Percentiles rank a stretch among this genome's conserved stretches.
Conservation (phyloP, 53 echinoderm and acorn worm species). For the Stichopus horrens region DNA sequence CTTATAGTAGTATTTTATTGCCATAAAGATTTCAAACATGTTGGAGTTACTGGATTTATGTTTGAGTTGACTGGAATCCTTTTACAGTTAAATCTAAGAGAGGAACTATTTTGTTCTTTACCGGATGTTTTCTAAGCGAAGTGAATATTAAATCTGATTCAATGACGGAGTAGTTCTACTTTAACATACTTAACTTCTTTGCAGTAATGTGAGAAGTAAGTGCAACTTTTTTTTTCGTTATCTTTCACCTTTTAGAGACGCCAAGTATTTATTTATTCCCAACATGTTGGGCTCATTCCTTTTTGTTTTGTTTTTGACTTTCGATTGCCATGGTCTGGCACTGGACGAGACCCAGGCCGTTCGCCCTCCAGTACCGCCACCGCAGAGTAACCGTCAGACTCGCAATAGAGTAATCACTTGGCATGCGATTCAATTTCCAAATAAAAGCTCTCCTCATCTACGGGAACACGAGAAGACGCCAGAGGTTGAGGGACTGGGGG, state of each 20-base stretch:
- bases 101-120: background rate
- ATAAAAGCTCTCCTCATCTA: background rate
- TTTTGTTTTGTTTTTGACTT: background rate
- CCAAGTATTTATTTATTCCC: background rate
- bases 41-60: background rate
- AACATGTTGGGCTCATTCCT: background rate
- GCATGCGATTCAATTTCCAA: constrained; percentile 33
- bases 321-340: background rate
- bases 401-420: constrained; percentile 1
- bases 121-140: background rate
- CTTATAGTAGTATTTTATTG: background rate
- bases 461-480: background rate
- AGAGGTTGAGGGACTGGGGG: background rate
- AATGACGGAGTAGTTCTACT: background rate
- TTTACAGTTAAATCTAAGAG: background rate
- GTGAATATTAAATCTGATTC: too few species aligned
- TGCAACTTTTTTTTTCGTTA: background rate
- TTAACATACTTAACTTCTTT: background rate
- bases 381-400: background rate
- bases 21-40: background rate
- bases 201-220: background rate
- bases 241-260: background rate
- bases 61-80: background rate
- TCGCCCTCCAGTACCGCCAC: background rate
- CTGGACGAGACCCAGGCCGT: background rate